phyloP scores from a whole-genome alignment of 2,888 invertebrate genomes.

The Apocheima hispidaria region DNA sequence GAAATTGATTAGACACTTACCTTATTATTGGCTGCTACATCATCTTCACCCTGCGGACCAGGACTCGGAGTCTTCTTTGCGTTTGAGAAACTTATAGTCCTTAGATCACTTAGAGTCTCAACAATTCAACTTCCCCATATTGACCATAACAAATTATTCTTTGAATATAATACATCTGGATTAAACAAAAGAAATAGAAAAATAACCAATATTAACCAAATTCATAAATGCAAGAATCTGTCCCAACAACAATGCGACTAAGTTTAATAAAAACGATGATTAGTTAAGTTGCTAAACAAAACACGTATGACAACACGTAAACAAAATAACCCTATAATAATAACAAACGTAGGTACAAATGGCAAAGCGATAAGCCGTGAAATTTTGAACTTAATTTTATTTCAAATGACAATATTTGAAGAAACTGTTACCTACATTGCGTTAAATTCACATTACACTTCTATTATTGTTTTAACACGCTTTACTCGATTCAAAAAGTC shows the following conservation, averaged over 20 bases:
- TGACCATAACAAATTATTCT: not conserved
- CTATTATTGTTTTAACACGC: conserved; percentile 61
- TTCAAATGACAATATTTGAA: conserved; percentile 54
- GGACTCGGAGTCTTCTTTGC: not conserved
- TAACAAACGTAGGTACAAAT: conserved; percentile 60
- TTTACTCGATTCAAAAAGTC: conserved; percentile 57
- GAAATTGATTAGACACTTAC: conserved; percentile 19
- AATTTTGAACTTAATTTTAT: conserved; percentile 54
- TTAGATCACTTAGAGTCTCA: conserved; percentile 24
- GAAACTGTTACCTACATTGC: conserved; percentile 74
- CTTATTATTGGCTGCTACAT: conserved; percentile 14
- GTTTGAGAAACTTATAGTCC: conserved; percentile 21
- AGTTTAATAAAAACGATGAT: conserved; percentile 42
- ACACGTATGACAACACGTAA: conserved; percentile 51
- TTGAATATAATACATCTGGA: not conserved
- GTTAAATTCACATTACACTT: conserved; percentile 80
- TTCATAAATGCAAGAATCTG: conserved; percentile 43
- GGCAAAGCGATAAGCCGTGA: conserved; percentile 54
- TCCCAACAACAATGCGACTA: conserved; percentile 65
- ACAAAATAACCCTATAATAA: conserved; percentile 57
- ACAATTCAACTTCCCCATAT: not conserved
- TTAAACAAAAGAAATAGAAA: too few relatives aligned
- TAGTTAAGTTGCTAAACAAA: conserved; percentile 37
- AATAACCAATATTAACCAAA: conserved; percentile 12
- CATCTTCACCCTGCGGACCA: conserved; percentile 2